Percentiles rank a stretch among this genome's conserved stretches.
phyloP scores from a whole-genome alignment of 2,113 vertebrate genomes.

The Callospermophilus lateralis region DNA sequence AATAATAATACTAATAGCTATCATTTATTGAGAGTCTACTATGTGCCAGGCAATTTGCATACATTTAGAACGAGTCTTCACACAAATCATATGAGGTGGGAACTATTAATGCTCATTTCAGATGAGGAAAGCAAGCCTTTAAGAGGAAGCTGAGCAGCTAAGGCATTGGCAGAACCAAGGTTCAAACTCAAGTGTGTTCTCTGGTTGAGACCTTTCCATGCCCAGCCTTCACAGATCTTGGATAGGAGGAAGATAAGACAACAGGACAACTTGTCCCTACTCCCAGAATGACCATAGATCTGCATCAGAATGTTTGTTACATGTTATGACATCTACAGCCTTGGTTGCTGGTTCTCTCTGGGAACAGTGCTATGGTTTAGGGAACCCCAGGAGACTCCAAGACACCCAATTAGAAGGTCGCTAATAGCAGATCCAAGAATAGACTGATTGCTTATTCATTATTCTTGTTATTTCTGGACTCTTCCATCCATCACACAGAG shows the following conservation, averaged over 20 bases:
- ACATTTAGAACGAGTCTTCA: slow-evolving; percentile 22
- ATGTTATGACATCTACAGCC: neutral
- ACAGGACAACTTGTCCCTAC: neutral
- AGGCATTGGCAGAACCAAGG: neutral
- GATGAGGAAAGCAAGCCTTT: neutral
- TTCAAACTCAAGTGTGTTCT: neutral
- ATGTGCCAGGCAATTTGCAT: slow-evolving; percentile 75
- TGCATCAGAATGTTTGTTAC: neutral
- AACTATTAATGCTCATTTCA: slow-evolving; percentile 43
- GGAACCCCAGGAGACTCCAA: slow-evolving; percentile 64
- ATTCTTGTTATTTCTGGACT: slow-evolving; percentile 53
- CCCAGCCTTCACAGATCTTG: neutral
- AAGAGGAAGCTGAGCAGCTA: neutral
- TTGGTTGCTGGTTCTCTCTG: neutral
- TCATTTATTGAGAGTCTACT: slow-evolving; percentile 72
- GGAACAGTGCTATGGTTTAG: neutral
- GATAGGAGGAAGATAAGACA: neutral
- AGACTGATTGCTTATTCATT: slow-evolving; percentile 72
- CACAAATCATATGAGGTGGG: slow-evolving; percentile 17
- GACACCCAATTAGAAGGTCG: slow-evolving; percentile 61
- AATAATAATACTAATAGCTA: slow-evolving; percentile 46
- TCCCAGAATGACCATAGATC: neutral
- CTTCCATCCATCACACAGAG: neutral
- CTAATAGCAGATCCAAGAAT: slow-evolving; percentile 63
- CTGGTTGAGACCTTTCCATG: neutral